These are phyloP conservation scores for Hypanus sabinus DNA, from an alignment of 2,113 vertebrate species.

Conservation along the genomic window DNA sequence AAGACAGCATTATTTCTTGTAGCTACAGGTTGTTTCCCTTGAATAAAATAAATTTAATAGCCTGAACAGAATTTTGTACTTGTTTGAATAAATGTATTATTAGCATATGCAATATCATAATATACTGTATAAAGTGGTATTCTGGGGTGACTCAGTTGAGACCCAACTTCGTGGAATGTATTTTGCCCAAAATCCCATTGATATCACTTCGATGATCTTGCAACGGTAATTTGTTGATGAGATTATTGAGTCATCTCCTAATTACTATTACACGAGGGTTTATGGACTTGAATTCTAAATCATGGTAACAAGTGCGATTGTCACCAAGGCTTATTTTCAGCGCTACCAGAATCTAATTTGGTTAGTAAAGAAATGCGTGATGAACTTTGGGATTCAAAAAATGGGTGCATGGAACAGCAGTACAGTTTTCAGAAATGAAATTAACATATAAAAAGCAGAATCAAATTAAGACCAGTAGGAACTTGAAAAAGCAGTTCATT, in stretches of 20 bases:
- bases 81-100: neutral
- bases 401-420: neutral
- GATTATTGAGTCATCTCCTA: neutral
- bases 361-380: neutral
- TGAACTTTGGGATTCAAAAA: neutral
- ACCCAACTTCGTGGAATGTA: neutral
- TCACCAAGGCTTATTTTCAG: neutral
- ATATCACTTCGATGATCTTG: neutral
- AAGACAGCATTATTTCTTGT: neutral
- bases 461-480: neutral
- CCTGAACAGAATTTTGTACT: neutral
- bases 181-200: constrained; percentile 5
- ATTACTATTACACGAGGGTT: constrained; percentile 13
- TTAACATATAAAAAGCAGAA: neutral
- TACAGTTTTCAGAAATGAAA: neutral
- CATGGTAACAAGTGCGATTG: neutral
- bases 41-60: neutral
- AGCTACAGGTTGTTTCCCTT: neutral
- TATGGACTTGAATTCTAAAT: neutral
- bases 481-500: neutral
- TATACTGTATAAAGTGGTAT: neutral
- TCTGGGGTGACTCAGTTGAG: constrained; percentile 28
- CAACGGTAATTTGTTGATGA: constrained; percentile 3
- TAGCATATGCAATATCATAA: neutral
- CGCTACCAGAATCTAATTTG: neutral